These are phyloP conservation scores for Mycetomoellerius zeteki DNA, from an alignment of 1,140 invertebrate species.

Conservation along the genomic window DNA sequence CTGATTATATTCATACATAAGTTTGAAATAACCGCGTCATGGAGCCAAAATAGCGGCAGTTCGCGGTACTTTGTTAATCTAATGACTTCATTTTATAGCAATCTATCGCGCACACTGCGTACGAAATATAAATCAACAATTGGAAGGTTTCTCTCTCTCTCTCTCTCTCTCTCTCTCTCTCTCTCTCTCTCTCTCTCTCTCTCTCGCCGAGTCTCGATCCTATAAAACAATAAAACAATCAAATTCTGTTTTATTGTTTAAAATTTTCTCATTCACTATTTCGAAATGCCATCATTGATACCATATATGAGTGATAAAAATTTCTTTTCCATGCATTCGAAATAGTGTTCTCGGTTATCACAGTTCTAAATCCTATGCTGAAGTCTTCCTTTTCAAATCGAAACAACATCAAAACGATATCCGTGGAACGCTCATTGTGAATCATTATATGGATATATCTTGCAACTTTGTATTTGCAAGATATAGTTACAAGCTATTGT, in stretches of 20 bases:
- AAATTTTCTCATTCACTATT: neutral
- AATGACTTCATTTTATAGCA: too few species aligned
- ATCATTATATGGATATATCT: slow-evolving; percentile 12
- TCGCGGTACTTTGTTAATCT: too few species aligned
- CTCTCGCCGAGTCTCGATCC: neutral
- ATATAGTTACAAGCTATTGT: slow-evolving; percentile 28
- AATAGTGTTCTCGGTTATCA: slow-evolving; percentile 10
- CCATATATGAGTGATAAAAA: slow-evolving; percentile 56
- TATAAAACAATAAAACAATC: neutral
- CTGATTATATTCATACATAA: too few species aligned
- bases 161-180: neutral
- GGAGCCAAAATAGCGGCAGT: too few species aligned
- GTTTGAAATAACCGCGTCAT: too few species aligned
- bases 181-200: neutral
- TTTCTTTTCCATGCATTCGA: slow-evolving; percentile 26
- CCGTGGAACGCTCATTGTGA: neutral
- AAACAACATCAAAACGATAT: neutral
- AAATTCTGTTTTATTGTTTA: neutral
- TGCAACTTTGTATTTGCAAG: slow-evolving; percentile 9
- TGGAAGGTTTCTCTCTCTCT: slow-evolving; percentile 45
- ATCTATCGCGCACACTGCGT: neutral
- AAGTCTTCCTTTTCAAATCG: neutral
- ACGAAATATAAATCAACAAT: slow-evolving; percentile 48
- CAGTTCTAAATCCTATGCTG: neutral
- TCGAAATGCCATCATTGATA: neutral